phyloP scores from a whole-genome alignment of 1,140 invertebrate genomes.

The Anagrus nilaparvatae region DNA sequence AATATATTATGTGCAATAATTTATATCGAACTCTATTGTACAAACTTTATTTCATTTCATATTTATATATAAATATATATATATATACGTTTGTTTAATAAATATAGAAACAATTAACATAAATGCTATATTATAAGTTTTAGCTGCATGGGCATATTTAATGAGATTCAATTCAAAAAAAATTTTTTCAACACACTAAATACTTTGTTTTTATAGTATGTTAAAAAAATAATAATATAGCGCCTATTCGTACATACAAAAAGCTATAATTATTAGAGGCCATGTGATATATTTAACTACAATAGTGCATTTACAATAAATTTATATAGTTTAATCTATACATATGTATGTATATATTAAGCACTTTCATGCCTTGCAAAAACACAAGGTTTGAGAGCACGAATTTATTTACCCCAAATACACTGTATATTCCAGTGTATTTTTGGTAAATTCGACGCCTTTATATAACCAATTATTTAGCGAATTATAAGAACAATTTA shows the following conservation, averaged over 20 bases:
- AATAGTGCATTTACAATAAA: conserved; percentile 39
- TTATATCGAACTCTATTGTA: too few species aligned
- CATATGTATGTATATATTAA: conserved; percentile 18
- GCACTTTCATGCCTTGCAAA: conserved; percentile 15
- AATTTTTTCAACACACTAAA: neutral
- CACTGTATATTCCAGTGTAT: too few species aligned
- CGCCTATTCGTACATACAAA: conserved; percentile 39
- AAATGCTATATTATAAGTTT: too few species aligned
- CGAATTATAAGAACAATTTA: neutral
- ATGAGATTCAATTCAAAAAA: neutral
- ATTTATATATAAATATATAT: too few species aligned
- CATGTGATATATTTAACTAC: conserved; percentile 35
- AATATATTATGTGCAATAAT: too few species aligned
- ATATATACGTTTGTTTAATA: too few species aligned
- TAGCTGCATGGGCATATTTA: neutral
- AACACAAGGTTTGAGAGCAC: conserved; percentile 13
- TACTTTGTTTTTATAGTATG: conserved; percentile 3
- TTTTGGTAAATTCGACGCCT: too few species aligned
- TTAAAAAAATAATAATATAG: conserved; percentile 26
- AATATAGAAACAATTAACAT: too few species aligned
- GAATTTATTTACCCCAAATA: too few species aligned
- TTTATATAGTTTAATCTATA: conserved; percentile 24
- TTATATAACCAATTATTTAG: conserved; percentile 3
- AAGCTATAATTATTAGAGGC: conserved; percentile 43
- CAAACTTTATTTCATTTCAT: too few species aligned